Evolutionary conservation across 1,140 invertebrate species (phyloP).

Genomic region (Drosophila punjabiensis): DNA sequence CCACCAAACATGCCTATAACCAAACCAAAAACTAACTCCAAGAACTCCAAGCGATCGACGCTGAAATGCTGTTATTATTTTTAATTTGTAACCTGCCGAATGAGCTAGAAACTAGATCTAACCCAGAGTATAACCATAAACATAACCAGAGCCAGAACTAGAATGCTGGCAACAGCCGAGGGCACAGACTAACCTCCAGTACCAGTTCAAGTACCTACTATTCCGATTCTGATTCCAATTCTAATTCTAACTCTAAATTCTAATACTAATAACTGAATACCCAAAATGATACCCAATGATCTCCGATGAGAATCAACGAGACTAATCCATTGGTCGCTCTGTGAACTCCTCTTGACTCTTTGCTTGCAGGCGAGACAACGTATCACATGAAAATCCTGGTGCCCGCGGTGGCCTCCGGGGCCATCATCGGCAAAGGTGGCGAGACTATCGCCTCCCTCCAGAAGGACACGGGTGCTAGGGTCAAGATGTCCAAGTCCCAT

Average conservation of each 20-base stretch:
- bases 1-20: constrained; percentile 9
- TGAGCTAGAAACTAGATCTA: constrained; percentile 33
- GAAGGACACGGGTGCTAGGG: constrained; percentile 96
- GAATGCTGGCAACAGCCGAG: constrained; percentile 39
- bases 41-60: constrained; percentile 34
- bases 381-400: constrained; percentile 98
- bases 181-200: constrained; percentile 39
- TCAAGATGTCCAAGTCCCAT: constrained; percentile 99
- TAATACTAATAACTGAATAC: not conserved
- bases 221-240: constrained; percentile 3
- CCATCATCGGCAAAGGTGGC: constrained; percentile 98
- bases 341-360: constrained; percentile 54
- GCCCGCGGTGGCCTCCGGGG: constrained; percentile 97
- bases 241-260: constrained; percentile 16
- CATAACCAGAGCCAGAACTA: constrained; percentile 31
- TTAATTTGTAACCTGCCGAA: constrained; percentile 70
- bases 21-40: constrained; percentile 23
- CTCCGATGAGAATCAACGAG: constrained; percentile 13
- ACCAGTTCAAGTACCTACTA: constrained; percentile 27
- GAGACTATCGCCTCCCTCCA: constrained; percentile 98
- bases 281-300: constrained; percentile 6
- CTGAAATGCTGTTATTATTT: constrained; percentile 80
- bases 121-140: constrained; percentile 16
- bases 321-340: constrained; percentile 54
- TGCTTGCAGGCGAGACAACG: constrained; percentile 88